Conservation (phyloP, 2,113 vertebrate genomes). For the Ailurus styani region DNA sequence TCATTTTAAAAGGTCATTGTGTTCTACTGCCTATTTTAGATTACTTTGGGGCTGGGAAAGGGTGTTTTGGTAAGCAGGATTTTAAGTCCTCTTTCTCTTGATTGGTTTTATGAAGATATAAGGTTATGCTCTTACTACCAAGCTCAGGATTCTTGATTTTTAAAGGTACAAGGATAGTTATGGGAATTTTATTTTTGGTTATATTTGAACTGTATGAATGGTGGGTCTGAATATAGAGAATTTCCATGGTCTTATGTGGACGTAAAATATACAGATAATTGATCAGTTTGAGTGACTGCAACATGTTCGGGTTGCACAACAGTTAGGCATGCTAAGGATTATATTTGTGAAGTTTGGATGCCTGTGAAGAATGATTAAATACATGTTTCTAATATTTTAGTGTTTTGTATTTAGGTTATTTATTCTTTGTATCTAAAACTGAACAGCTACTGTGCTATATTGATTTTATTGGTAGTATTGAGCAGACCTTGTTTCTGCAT, state of each 20-base stretch:
- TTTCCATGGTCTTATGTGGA: slow-evolving; percentile 76
- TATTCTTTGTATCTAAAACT: slow-evolving; percentile 91
- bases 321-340: slow-evolving; percentile 83
- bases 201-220: slow-evolving; percentile 83
- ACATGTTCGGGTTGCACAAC: slow-evolving; percentile 78
- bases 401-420: slow-evolving; percentile 94
- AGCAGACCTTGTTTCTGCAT: slow-evolving; percentile 92
- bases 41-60: slow-evolving; percentile 74
- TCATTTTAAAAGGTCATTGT: slow-evolving; percentile 88
- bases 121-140: slow-evolving; percentile 89
- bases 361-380: slow-evolving; percentile 88
- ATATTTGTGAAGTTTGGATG: slow-evolving; percentile 86
- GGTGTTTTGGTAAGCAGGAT: slow-evolving; percentile 80
- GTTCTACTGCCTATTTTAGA: slow-evolving; percentile 86
- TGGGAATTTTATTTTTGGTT: slow-evolving; percentile 78
- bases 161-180: slow-evolving; percentile 87
- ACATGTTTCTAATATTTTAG: slow-evolving; percentile 89
- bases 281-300: slow-evolving; percentile 77
- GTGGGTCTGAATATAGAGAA: slow-evolving; percentile 80
- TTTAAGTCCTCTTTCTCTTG: slow-evolving; percentile 79
- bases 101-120: slow-evolving; percentile 88
- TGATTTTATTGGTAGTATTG: slow-evolving; percentile 91
- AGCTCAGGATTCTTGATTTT: slow-evolving; percentile 89
- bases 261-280: slow-evolving; percentile 72
- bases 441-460: slow-evolving; percentile 88